Conservation (phyloP, 2,113 vertebrate genomes). For the Pycnonotus jocosus region DNA sequence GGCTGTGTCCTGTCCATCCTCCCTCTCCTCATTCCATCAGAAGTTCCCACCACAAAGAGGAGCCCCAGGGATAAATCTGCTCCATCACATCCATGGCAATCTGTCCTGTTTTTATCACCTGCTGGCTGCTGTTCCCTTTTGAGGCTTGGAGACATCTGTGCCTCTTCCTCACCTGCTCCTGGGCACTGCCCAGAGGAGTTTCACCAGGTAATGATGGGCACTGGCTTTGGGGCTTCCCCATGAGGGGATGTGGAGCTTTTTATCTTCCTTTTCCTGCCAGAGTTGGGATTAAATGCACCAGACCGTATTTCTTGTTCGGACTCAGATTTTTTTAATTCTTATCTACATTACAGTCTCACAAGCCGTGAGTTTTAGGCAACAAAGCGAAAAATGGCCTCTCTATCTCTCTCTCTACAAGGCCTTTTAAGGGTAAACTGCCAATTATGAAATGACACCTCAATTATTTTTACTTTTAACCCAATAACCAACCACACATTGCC, state of each 20-base stretch:
- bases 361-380: neutral
- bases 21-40: neutral
- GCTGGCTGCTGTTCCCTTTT: neutral
- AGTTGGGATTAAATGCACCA: neutral
- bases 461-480: too few relatives aligned
- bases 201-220: fast-evolving
- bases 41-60: neutral
- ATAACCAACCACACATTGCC: too few relatives aligned
- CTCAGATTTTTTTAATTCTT: neutral
- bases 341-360: neutral
- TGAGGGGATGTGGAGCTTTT: neutral
- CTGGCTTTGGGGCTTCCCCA: neutral
- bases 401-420: neutral
- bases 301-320: neutral
- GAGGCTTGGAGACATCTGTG: fast-evolving
- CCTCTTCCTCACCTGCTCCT: neutral
- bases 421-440: neutral
- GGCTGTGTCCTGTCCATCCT: neutral
- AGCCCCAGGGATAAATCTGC: neutral
- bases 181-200: neutral
- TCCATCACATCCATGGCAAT: fast-evolving
- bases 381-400: too few relatives aligned
- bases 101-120: fast-evolving
- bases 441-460: too few relatives aligned
- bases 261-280: neutral